phyloP scores from a whole-genome alignment of 2,888 invertebrate genomes.

The Zaprionus lineosus region DNA sequence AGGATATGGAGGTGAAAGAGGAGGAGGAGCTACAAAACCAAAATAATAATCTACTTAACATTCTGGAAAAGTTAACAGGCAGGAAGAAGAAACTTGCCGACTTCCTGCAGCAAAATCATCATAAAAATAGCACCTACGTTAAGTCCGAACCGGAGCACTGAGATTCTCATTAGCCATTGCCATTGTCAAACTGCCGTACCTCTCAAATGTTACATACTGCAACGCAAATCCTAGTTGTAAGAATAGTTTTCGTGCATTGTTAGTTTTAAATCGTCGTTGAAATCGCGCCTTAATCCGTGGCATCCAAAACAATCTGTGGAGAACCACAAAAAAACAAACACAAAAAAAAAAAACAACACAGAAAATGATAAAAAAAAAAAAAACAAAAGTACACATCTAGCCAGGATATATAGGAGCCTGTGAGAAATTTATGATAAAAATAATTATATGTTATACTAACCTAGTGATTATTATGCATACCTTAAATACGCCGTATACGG shows the following conservation, averaged over 20 bases:
- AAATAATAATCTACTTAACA: slow-evolving; percentile 18
- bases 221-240: slow-evolving; percentile 39
- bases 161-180: slow-evolving; percentile 65
- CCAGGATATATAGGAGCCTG: too few relatives aligned
- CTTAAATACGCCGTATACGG: slow-evolving; percentile 9
- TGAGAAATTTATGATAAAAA: too few relatives aligned
- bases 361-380: slow-evolving; percentile 21
- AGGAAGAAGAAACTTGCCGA: background rate
- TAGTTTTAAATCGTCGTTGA: slow-evolving; percentile 57
- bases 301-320: background rate
- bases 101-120: slow-evolving; percentile 23
- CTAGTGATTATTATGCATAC: slow-evolving; percentile 47
- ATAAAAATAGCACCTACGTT: slow-evolving; percentile 51
- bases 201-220: slow-evolving; percentile 58
- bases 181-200: slow-evolving; percentile 51
- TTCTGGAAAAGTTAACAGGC: background rate
- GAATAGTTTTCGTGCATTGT: slow-evolving; percentile 22
- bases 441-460: slow-evolving; percentile 24
- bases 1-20: slow-evolving; percentile 57
- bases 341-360: slow-evolving; percentile 3
- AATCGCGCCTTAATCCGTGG: slow-evolving; percentile 44
- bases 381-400: too few relatives aligned
- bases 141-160: slow-evolving; percentile 48
- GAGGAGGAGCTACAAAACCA: slow-evolving; percentile 46
- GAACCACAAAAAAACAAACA: slow-evolving; percentile 33